Evolutionary conservation across 2,113 vertebrate genomes (phyloP), one percentile per base, ranked within the genome.

Genomic region (Alectura lathami): DNA sequence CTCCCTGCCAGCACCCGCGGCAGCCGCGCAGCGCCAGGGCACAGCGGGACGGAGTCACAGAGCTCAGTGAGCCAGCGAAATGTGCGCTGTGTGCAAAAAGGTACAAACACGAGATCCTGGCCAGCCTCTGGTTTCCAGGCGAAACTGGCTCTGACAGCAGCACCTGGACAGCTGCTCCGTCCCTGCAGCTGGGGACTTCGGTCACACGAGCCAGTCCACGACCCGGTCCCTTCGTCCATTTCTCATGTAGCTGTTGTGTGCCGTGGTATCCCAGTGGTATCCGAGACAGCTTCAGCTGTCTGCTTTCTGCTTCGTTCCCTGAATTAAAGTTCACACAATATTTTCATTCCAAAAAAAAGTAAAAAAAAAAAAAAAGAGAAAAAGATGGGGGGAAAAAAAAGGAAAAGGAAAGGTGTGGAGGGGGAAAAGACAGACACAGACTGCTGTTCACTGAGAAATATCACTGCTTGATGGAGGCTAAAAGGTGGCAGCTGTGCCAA

Each of bases 401-500:
- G 3, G 24, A 90, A 64, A 86, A 86, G 34, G 54, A 77, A 64
- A 48, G 43, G 32, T 21, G 27, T 0, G 2, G 56, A 43, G 36
- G 42, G 17, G 57, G 42, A 74, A 67, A 94, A 83, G 84, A 77
- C 29, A 69, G 92, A 94, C 50, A 48, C 32, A 79, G 96, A 96
- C 83, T 88, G 92, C 88, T 79, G 56, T 53, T 94, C 82, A 80
- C 91, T 96, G 62, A 83, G 91, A 96, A 92, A 91, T 81, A 86
- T 83, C 93, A 97, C 96, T 97, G 79, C 94, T 93, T 95, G 96
- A 97, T 97, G 95, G 96, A 96, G 93, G 96, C 96, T 98, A 97
- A 98, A 98, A 98, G 98, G 98, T 97, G 97, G 97, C 98, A 98
- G 98, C 98, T 98, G 98, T 98, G 97, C 97, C 96, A 94, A 97